Percentiles rank a stretch among this genome's conserved stretches.
Conservation (phyloP, 2,797 vertebrate species). For the Allobates femoralis region DNA sequence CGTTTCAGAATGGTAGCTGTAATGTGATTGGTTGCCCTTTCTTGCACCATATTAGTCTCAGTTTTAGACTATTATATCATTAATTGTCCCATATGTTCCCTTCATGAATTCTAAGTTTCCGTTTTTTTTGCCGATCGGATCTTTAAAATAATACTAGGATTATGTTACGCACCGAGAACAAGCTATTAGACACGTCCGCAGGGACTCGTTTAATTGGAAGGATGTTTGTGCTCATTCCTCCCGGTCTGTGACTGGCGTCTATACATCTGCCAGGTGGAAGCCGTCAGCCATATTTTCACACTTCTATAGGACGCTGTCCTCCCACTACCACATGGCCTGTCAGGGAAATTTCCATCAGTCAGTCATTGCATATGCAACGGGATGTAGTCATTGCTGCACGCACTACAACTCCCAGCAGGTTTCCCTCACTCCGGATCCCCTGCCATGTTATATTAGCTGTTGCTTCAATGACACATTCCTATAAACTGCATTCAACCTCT, state of each 20-base stretch:
- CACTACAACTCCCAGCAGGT: slow-evolving; percentile 10
- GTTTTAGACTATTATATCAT: background rate
- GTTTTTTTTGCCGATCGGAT: slow-evolving; percentile 64
- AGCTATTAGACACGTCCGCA: slow-evolving; percentile 70
- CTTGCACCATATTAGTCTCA: background rate
- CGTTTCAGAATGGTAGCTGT: background rate
- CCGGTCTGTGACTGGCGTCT: slow-evolving; percentile 34
- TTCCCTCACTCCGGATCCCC: background rate
- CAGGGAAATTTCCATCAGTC: background rate
- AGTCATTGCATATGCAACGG: background rate
- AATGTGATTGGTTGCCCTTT: background rate
- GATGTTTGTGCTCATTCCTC: slow-evolving; percentile 65
- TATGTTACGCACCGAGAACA: slow-evolving; percentile 67
- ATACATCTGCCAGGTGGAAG: slow-evolving; percentile 55
- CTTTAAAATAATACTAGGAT: slow-evolving; percentile 70
- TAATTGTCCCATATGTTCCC: background rate
- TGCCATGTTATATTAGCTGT: background rate
- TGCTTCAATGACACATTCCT: background rate
- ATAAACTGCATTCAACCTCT: background rate
- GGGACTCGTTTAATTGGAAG: slow-evolving; percentile 68
- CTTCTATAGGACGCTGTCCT: slow-evolving; percentile 20
- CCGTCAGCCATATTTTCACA: slow-evolving; percentile 42
- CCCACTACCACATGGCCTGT: background rate
- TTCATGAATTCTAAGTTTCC: slow-evolving; percentile 64
- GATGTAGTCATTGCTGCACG: no score